Base-by-base conservation (phyloP, 2,113 vertebrate genomes). In the Sander lucioperca region DNA sequence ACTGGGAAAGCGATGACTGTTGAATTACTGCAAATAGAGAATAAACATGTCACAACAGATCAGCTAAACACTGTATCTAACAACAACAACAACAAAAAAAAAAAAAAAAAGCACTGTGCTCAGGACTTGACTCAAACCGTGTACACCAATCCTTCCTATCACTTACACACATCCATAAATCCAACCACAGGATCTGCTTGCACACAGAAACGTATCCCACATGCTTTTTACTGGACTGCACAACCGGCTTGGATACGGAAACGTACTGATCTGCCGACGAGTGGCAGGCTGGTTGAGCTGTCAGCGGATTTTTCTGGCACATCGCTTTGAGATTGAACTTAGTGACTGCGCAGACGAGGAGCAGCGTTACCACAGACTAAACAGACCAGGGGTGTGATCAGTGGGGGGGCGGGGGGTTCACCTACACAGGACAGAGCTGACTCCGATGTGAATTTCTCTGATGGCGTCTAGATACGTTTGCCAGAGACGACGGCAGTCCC, bases 21-120 rank as follows among this genome's bases (percentile, higher is more conserved):
- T 85, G 76, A 87, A 58, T 79, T 79, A 74, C 83, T 89, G 87
- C 86, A 86, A 88, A 87, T 61, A 48, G 65, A 91, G 63, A 89
- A 87, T 72, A 77, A 77, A 87, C 70, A 57, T 51, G 66, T 83
- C 78, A 66, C 59, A 63, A 59, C 54, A 50, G 88, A 91, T 87
- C 74, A 82, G 70, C 80, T 83, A 79, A 90, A 91, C 75, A 87
- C 86, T 85, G 87, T 86, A 89, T 87, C 83, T 83, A 80, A 89
- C 45, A 66, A 77, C 61, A 70, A 89, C 64, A 67, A 7, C 25
- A 61, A 70, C 74, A 64, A 70, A 89, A 67, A 7, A 30, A 61
- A 74, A 84, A 64, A 67, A 3, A 25, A 74, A 56, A 84, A 88
- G 90, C 88, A 86, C 88, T 93, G 83, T 92, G 93, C 92, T 93